phyloP scores from a whole-genome alignment of 1,140 invertebrate species.

The Meloidogyne floridensis region DNA sequence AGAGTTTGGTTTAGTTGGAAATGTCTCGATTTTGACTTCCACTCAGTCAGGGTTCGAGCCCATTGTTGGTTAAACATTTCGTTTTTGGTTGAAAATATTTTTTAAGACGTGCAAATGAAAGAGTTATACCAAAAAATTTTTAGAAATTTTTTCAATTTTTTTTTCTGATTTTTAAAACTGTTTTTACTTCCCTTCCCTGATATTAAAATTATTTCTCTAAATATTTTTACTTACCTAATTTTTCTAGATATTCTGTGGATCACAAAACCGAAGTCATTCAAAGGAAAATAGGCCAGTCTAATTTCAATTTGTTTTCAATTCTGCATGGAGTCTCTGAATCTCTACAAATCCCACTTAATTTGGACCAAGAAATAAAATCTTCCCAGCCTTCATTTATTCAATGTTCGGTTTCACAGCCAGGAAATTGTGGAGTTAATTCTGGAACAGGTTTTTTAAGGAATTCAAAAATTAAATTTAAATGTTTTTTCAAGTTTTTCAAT shows the following conservation, averaged over 20 bases:
- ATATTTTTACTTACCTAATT: no score
- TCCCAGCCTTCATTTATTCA: background rate
- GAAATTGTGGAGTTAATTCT: background rate
- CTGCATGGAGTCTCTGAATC: background rate
- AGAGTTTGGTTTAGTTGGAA: slow-evolving; percentile 3
- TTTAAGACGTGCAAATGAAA: slow-evolving; percentile 4
- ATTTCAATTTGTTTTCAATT: slow-evolving; percentile 15
- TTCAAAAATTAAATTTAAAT: background rate
- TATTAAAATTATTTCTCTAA: no score
- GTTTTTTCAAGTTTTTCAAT: slow-evolving; percentile 34
- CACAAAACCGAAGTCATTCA: slow-evolving; percentile 12
- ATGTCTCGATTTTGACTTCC: slow-evolving; percentile 41
- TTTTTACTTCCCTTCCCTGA: no score
- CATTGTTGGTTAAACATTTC: background rate
- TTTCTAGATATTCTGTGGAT: slow-evolving; percentile 1
- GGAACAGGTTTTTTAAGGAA: slow-evolving; percentile 26
- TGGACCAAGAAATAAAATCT: slow-evolving; percentile 2
- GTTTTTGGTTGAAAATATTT: slow-evolving; percentile 28
- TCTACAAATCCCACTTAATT: background rate
- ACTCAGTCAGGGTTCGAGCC: slow-evolving; percentile 32
- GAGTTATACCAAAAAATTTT: no score
- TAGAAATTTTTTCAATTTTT: no score
- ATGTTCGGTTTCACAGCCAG: slow-evolving; percentile 3
- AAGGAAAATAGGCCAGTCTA: background rate
- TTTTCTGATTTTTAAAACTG: no score